Conservation (phyloP, 2,888 invertebrate species). For the Melanostoma mellinum region DNA sequence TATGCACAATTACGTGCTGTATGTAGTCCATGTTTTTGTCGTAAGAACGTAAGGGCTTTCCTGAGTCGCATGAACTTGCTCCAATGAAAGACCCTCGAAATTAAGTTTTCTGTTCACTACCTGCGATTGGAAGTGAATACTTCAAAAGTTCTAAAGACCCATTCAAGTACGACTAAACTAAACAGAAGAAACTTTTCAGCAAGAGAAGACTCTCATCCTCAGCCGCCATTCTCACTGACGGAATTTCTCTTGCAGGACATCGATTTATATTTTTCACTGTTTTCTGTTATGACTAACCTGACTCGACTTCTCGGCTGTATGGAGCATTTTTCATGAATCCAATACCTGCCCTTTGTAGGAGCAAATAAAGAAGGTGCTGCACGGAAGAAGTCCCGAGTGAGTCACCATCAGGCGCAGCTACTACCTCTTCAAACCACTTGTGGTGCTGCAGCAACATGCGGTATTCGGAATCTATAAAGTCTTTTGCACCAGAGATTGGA, state of each 20-base stretch:
- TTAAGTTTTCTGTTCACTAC: no score
- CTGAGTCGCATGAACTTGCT: neutral
- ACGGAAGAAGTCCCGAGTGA: slow-evolving; percentile 47
- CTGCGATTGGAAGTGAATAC: no score
- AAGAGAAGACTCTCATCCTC: no score
- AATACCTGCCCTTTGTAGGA: slow-evolving; percentile 8
- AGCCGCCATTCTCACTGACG: no score
- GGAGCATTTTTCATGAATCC: neutral
- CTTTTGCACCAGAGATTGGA: slow-evolving; percentile 64
- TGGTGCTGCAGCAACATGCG: slow-evolving; percentile 66
- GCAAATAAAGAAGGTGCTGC: slow-evolving; percentile 33
- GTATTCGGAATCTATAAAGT: slow-evolving; percentile 54
- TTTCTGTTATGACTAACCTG: no score
- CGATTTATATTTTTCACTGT: no score
- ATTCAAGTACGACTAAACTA: no score
- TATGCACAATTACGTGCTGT: slow-evolving; percentile 59
- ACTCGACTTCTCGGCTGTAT: no score
- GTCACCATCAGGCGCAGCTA: slow-evolving; percentile 50
- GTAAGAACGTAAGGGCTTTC: neutral
- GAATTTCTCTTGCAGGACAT: no score
- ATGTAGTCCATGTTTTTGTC: slow-evolving; percentile 24
- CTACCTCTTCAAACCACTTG: slow-evolving; percentile 62
- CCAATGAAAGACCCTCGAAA: neutral
- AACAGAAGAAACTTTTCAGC: no score
- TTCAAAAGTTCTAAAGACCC: no score